Conservation (phyloP, 1,140 invertebrate species). For the Drosophila ohnishii region DNA sequence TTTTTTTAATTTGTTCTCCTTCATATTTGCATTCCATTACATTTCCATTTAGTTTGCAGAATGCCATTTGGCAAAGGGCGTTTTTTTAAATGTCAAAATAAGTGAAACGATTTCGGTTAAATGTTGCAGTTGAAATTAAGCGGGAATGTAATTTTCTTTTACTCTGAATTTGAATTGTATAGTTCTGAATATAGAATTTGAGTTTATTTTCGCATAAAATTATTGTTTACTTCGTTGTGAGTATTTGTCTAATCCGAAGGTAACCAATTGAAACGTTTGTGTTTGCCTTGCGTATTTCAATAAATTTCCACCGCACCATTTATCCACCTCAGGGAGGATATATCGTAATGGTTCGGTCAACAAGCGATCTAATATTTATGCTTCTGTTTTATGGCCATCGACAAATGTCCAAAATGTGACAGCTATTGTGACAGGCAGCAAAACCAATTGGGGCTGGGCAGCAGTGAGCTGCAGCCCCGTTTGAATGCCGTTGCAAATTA, state of each 20-base stretch:
- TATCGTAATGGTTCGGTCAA: constrained; percentile 11
- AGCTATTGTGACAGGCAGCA: constrained; percentile 45
- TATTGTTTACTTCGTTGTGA: not conserved
- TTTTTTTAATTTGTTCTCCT: not conserved
- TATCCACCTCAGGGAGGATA: not conserved
- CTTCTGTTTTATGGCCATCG: constrained; percentile 47
- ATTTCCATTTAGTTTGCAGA: constrained; percentile 25
- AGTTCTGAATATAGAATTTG: not conserved
- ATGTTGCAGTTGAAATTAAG: not conserved
- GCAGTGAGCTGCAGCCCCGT: constrained; percentile 13
- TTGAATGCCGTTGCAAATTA: constrained; percentile 40
- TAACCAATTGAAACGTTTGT: not conserved
- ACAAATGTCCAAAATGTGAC: constrained; percentile 45
- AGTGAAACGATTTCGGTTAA: not conserved
- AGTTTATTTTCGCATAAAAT: not conserved
- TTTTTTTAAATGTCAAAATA: constrained; percentile 1
- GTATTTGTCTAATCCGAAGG: not conserved
- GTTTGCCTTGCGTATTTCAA: constrained; percentile 11
- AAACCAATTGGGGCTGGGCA: constrained; percentile 17
- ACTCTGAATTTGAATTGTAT: no score
- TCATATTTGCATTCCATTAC: constrained; percentile 35
- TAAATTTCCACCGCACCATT: constrained; percentile 4
- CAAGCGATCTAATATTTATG: constrained; percentile 43
- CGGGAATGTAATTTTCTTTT: not conserved
- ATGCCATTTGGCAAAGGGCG: not conserved